Evolutionary conservation across 2,797 vertebrate species (phyloP), one percentile per base, ranked within the genome.

Genomic region (Cryptoprocta ferox): DNA sequence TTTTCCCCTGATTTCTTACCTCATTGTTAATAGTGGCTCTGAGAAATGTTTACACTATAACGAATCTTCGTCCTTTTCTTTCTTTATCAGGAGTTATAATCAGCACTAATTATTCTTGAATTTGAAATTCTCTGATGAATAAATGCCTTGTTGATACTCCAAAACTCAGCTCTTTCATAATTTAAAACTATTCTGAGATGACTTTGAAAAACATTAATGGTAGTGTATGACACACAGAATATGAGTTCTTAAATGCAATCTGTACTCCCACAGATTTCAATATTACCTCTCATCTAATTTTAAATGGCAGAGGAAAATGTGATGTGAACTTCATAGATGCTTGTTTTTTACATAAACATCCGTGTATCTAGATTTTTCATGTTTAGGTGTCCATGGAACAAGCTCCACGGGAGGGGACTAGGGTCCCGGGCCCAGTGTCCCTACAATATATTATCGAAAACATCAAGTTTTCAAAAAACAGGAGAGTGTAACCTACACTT

Each of bases 401-500:
- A 61, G 56, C 6, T 11, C 11, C 30, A 15, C 0, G 6, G 15
- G 15, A 16, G 35, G 1, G 15, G 6, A 13, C 70, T 24, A 13
- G 2, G 16, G 39, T n/a, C 4, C 11, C 2, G 18, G 7, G 15
- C 35, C n/a, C 24, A 75, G 0, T 0, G 7, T 42, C 48, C 32
- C 53, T 28, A 4, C 6, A 15, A 32, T 10, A 2, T 7, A 1
- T 48, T 30, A 15, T 37, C 11, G 53, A 65, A 68, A 45, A 16
- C 5, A n/a, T 21, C 26, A 87, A 13, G 2, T 24, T 83, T 45
- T 76, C 48, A 32, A 26, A 24, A 6, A 66, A 65, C 6, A 18
- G 16, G 0, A 0, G 45, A 5, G 3, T 11, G 8, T 16, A 6
- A 32, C 1, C 35, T 65, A 35, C 1, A 21, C 9, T 0, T 8